Base-by-base conservation (phyloP, 2,797 vertebrate species). In the Anabacerthia variegaticeps region DNA sequence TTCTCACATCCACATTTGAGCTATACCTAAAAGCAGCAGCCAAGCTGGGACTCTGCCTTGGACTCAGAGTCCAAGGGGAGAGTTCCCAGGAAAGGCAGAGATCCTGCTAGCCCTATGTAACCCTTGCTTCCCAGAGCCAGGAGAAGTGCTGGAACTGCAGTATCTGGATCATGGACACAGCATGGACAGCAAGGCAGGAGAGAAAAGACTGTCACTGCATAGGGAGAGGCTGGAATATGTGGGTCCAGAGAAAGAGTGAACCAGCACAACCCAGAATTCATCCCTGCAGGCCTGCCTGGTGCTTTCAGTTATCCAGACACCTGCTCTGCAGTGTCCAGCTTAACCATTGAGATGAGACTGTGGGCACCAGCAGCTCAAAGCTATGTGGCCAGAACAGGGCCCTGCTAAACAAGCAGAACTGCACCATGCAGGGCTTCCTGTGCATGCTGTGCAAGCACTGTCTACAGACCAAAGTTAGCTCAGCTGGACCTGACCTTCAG, bases 391-490 rank as follows among this genome's bases (percentile, higher is more conserved):
- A 59, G 68, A 37, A 8, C 7, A 77, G 43, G 58, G 48, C 55
- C 43, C 46, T 71, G 67, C 43, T 71, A 48, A 88, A 72, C 1
- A 39, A 82, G 76, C 85, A 88, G 48, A 77, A 82, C 76, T 73
- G 74, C 79, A 55, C 58, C 0, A 19, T 80, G 77, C 92, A 88
- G 89, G 72, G 92, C 83, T 97, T 94, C 94, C 94, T 92, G 83
- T 79, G 88, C 73, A 30, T 0, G 0, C 85, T 56, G 83, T 93
- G 90, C 58, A 82, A 86, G 71, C 32, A 8, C 88, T 59, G 26
- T 6, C 71, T 88, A 17, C 74, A 52, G 48, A 68, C 44, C 68
- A 69, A 78, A 91, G 63, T 87, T 16, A 76, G 62, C 55, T 85
- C 41, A 67, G 76, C 55, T 41, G 68, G 77, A 89, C 43, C 73